A percentile compares a stretch with the other conserved stretches of the same genome.
Conservation (phyloP, 2,797 vertebrate genomes). For the Typhlichthys eigenmanni region DNA sequence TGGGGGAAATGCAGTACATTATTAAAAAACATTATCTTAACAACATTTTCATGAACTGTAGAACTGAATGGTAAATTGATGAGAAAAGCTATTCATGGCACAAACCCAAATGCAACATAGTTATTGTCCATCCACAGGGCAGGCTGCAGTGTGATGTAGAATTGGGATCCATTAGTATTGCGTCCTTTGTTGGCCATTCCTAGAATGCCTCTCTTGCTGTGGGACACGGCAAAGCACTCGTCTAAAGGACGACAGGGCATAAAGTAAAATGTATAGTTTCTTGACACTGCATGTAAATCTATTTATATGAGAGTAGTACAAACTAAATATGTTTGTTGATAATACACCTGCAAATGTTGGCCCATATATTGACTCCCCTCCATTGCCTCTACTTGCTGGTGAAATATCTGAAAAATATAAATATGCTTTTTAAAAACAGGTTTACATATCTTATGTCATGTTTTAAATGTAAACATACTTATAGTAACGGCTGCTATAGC, state of each 20-base stretch:
- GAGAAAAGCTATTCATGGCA: conserved; percentile 26
- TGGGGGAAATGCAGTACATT: not conserved
- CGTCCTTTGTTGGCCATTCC: conserved; percentile 87
- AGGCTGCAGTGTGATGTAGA: conserved; percentile 88
- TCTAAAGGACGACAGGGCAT: conserved; percentile 65
- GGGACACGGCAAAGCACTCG: conserved; percentile 84
- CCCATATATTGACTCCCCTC: conserved; percentile 87
- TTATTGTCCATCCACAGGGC: conserved; percentile 84
- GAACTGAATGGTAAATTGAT: no score
- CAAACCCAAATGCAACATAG: conserved; percentile 90
- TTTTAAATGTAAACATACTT: not conserved
- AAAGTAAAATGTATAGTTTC: not conserved
- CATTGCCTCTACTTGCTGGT: conserved; percentile 74
- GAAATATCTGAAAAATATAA: conserved; percentile 79
- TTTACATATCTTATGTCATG: not conserved
- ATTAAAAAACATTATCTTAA: not conserved
- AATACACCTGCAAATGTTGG: conserved; percentile 85
- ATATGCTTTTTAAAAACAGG: not conserved
- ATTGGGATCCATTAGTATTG: conserved; percentile 88
- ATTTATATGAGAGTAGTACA: not conserved
- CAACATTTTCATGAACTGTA: not conserved
- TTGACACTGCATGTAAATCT: not conserved
- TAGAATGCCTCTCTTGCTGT: conserved; percentile 82
- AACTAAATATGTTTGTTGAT: conserved; percentile 1
- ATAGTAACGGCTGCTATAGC: not conserved